Evolutionary conservation across 2,113 vertebrate genomes (phyloP).

Genomic region (Xenotilapia flavipinnis): DNA sequence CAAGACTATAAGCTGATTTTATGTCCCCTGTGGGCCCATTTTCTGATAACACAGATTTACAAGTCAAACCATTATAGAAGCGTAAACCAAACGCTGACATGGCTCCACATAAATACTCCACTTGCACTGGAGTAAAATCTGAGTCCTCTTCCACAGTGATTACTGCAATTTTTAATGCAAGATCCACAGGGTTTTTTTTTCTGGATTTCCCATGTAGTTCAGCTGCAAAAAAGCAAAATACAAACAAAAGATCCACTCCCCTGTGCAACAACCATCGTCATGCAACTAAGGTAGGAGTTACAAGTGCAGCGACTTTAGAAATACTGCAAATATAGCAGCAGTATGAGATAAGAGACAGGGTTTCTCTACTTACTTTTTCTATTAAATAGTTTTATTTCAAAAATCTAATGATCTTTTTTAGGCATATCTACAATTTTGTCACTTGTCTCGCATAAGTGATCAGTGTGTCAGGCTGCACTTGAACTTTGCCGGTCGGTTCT

Average conservation of each 20-base stretch:
- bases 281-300: not conserved
- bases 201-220: not conserved
- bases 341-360: not conserved
- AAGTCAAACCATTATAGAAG: not conserved
- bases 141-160: not conserved
- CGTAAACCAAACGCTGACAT: not conserved
- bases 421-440: not conserved
- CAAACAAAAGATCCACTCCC: not conserved
- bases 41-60: not conserved
- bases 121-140: not conserved
- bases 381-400: not conserved
- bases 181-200: not conserved
- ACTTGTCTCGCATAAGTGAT: not conserved
- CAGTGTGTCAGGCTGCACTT: not conserved
- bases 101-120: not conserved
- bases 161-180: not conserved
- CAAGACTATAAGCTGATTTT: not conserved
- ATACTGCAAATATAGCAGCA: not conserved
- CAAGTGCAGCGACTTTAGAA: not conserved
- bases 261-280: not conserved
- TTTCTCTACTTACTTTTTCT: not conserved
- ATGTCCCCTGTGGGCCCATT: not conserved
- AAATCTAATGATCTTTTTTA: not conserved
- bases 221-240: not conserved
- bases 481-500: conserved; percentile 1